Evolutionary conservation across 2,797 vertebrate species (phyloP).

Genomic region (Coregonus suidteri): DNA sequence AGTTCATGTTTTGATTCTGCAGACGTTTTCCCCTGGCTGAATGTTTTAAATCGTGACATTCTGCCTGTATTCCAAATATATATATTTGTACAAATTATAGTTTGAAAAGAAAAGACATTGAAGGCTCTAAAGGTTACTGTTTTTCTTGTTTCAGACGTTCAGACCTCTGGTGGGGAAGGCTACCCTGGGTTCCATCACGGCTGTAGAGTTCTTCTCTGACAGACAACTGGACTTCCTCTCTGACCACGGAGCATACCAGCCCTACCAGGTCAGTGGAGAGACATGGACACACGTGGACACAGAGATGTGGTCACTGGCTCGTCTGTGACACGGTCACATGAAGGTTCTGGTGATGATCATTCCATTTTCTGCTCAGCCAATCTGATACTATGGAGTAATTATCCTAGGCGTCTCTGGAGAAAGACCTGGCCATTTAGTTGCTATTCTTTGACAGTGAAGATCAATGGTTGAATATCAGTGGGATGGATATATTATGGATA

Average conservation of each 20-base stretch:
- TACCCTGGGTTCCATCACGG: constrained; percentile 50
- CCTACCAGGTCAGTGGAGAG: not conserved
- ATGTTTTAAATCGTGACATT: not conserved
- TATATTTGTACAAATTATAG: not conserved
- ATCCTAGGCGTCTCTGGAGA: not conserved
- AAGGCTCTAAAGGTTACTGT: not conserved
- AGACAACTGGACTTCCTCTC: constrained; percentile 57
- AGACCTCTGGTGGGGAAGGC: not conserved
- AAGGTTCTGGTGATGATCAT: not conserved
- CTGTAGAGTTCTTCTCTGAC: constrained; percentile 84
- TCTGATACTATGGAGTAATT: no score
- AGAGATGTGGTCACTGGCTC: not conserved
- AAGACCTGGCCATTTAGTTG: not conserved
- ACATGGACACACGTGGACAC: not conserved
- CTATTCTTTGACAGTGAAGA: not conserved
- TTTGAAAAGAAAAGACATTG: not conserved
- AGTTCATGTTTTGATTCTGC: no score
- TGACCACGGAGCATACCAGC: constrained; percentile 2
- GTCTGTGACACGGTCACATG: not conserved
- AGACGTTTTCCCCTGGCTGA: not conserved
- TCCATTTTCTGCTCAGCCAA: not conserved
- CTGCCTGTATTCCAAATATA: no score
- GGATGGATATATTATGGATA: not conserved
- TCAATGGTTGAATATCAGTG: not conserved
- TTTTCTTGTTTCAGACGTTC: not conserved